Evolutionary conservation across 1,140 invertebrate genomes (phyloP).

Genomic region (Archivesica marissinica): DNA sequence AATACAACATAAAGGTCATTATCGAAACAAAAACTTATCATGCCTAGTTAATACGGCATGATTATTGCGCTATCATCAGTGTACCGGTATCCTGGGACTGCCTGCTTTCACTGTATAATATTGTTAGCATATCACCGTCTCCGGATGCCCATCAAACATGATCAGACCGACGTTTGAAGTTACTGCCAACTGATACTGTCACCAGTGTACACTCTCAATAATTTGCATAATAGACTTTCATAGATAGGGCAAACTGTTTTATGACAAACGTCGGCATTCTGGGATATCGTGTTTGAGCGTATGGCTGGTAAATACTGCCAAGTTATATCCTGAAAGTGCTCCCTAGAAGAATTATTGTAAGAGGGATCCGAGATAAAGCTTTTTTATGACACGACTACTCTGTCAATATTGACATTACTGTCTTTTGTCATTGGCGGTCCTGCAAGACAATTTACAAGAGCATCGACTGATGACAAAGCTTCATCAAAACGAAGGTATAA

Average conservation of each 20-base stretch:
- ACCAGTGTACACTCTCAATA: constrained; percentile 40
- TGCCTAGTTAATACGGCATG: constrained; percentile 36
- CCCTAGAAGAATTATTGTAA: constrained; percentile 11
- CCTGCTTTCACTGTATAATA: constrained; percentile 42
- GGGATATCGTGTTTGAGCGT: constrained; percentile 5
- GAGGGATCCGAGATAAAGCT: constrained; percentile 12
- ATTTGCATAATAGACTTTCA: constrained; percentile 58
- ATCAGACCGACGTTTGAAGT: constrained; percentile 44
- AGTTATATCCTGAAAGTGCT: constrained; percentile 26
- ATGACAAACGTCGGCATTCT: constrained; percentile 5
- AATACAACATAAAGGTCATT: constrained; percentile 48
- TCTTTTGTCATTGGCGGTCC: constrained; percentile 44
- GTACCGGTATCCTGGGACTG: constrained; percentile 5
- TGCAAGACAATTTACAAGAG: constrained; percentile 12
- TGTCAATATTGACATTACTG: constrained; percentile 52
- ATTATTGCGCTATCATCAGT: constrained; percentile 29
- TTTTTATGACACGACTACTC: constrained; percentile 10
- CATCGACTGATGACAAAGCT: constrained; percentile 4
- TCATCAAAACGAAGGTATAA: neutral
- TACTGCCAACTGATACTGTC: constrained; percentile 41
- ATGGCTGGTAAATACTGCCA: neutral
- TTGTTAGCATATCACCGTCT: constrained; percentile 48
- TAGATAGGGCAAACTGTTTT: constrained; percentile 53
- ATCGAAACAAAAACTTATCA: constrained; percentile 41
- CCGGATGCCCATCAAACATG: constrained; percentile 17